Percentiles rank a stretch among this genome's conserved stretches.
These are phyloP conservation scores for Cosmopolites sordidus DNA, from an alignment of 2,888 invertebrate genomes.

Conservation along the genomic window DNA sequence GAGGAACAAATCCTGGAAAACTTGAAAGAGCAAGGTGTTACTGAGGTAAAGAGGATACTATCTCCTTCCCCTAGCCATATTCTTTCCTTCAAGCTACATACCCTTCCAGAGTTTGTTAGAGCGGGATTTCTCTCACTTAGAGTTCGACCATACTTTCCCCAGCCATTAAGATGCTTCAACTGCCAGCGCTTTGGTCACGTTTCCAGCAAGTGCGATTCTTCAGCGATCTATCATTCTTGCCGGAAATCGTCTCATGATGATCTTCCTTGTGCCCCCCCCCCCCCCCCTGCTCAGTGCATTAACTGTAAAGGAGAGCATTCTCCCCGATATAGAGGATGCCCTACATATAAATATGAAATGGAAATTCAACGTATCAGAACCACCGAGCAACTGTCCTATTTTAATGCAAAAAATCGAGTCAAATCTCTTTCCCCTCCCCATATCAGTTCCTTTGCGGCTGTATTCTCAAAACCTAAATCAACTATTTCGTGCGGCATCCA, in stretches of 20 bases:
- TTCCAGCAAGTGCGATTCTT: neutral
- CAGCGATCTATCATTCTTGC: neutral
- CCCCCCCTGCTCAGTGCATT: neutral
- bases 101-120: neutral
- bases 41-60: neutral
- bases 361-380: neutral
- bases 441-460: neutral
- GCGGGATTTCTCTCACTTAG: neutral
- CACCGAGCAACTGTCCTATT: slow-evolving; percentile 11
- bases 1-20: slow-evolving; percentile 1
- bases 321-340: neutral
- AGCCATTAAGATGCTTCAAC: neutral
- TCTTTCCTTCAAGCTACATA: neutral
- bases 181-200: neutral
- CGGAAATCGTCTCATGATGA: neutral
- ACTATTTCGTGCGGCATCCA: neutral
- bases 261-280: neutral
- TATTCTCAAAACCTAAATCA: neutral
- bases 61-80: neutral
- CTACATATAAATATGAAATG: neutral
- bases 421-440: neutral
- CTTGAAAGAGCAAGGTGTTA: neutral
- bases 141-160: neutral
- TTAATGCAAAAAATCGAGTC: slow-evolving; percentile 11
- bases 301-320: neutral